A percentile compares a stretch with the other conserved stretches of the same genome.
Conservation (phyloP, 2,797 vertebrate genomes). For the Manis crassicaudata region DNA sequence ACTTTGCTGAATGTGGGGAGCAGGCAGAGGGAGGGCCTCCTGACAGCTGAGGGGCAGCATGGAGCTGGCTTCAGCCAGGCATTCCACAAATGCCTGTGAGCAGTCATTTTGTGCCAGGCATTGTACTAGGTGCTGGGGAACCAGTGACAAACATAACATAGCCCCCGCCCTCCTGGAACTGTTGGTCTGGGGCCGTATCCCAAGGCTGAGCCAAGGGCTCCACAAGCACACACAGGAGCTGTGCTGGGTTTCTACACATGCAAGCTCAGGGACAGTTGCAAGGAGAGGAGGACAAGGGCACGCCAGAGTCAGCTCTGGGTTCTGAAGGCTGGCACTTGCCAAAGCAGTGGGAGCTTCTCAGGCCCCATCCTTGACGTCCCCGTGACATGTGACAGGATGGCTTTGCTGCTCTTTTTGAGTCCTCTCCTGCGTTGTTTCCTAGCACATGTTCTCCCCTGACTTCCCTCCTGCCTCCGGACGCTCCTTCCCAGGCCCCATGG, state of each 20-base stretch:
- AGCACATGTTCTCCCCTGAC: neutral
- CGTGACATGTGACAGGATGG: neutral
- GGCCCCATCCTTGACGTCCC: neutral
- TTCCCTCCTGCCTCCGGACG: neutral
- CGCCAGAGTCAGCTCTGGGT: neutral
- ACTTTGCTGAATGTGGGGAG: neutral
- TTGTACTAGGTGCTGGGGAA: neutral
- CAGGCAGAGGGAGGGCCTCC: neutral
- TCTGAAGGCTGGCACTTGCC: neutral
- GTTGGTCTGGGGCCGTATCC: neutral
- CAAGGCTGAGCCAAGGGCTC: neutral
- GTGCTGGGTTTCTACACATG: neutral
- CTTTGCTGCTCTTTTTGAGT: neutral
- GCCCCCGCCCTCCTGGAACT: neutral
- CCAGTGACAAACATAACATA: rapidly evolving
- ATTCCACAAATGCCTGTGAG: too few relatives aligned
- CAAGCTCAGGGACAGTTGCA: neutral
- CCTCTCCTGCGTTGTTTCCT: neutral
- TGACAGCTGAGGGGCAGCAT: neutral
- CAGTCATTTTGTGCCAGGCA: neutral
- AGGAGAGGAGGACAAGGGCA: neutral
- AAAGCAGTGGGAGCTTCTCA: neutral
- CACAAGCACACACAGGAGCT: neutral
- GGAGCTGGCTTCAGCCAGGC: neutral
- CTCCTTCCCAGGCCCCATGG: neutral